Evolutionary conservation across 2,113 vertebrate species (phyloP).

Genomic region (Alaudala cheleensis): DNA sequence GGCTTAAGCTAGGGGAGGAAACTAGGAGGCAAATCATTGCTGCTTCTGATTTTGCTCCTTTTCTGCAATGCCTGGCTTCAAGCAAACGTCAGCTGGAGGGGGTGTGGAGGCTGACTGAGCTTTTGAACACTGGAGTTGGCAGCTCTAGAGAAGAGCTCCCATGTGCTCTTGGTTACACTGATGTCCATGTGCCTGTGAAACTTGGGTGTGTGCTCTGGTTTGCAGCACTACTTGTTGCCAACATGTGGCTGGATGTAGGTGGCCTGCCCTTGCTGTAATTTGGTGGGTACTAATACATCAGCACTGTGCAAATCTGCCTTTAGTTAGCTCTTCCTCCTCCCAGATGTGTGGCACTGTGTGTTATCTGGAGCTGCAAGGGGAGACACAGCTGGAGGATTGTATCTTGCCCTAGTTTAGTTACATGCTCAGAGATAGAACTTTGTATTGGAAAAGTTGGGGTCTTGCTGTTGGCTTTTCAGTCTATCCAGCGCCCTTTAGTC

Average conservation of each 20-base stretch:
- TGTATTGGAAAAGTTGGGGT: background rate
- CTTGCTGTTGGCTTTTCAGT: background rate
- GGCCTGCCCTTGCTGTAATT: background rate
- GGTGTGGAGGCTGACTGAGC: background rate
- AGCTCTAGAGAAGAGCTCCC: background rate
- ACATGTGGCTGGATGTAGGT: constrained; percentile 1
- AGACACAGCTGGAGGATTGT: background rate
- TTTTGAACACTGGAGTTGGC: background rate
- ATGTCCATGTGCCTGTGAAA: background rate
- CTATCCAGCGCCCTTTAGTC: background rate
- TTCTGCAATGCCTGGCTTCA: background rate
- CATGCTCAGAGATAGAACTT: background rate
- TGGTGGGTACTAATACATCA: background rate
- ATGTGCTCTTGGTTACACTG: background rate
- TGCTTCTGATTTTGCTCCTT: background rate
- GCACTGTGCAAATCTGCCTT: background rate
- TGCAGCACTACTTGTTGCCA: background rate
- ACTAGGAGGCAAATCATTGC: background rate
- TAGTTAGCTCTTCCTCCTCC: background rate
- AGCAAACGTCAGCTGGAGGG: background rate
- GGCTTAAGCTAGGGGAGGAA: background rate
- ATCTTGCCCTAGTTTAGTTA: background rate
- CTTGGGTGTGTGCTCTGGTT: background rate
- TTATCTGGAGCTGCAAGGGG: background rate
- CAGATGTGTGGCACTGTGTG: background rate